phyloP scores from a whole-genome alignment of 2,888 invertebrate species.

The Drosophila yooni region DNA sequence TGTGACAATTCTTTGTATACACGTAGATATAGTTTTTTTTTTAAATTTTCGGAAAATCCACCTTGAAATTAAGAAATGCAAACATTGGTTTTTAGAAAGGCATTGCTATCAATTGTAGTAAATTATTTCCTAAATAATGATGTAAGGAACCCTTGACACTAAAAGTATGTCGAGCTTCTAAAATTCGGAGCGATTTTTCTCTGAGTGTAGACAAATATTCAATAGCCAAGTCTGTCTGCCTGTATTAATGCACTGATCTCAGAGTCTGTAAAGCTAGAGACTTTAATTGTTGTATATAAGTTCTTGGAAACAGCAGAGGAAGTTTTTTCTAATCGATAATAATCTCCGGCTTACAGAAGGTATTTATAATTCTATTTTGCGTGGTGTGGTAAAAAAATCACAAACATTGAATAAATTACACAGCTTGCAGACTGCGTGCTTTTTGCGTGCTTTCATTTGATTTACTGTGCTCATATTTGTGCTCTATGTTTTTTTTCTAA shows the following conservation, averaged over 20 bases:
- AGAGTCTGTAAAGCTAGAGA: not conserved
- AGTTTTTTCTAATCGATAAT: not conserved
- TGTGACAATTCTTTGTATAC: not conserved
- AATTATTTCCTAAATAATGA: not conserved
- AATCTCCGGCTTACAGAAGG: not conserved
- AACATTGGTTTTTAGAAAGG: not conserved
- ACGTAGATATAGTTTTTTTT: not conserved
- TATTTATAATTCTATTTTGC: not conserved
- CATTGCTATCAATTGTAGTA: fast-evolving
- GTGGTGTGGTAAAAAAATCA: not conserved
- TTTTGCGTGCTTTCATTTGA: not conserved
- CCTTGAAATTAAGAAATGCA: not conserved
- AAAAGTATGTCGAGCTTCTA: not conserved
- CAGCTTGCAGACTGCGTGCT: not conserved
- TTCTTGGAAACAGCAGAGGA: not conserved
- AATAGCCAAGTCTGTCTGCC: not conserved
- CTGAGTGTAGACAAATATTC: not conserved
- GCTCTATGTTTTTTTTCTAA: too few species aligned
- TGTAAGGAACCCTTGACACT: not conserved
- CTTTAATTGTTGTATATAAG: not conserved
- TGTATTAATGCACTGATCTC: not conserved
- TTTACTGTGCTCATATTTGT: not conserved
- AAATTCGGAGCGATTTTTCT: not conserved
- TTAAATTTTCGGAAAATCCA: not conserved
- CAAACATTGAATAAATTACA: not conserved